Base-by-base conservation (phyloP, 2,888 invertebrate genomes). In the Erebia palarica region DNA sequence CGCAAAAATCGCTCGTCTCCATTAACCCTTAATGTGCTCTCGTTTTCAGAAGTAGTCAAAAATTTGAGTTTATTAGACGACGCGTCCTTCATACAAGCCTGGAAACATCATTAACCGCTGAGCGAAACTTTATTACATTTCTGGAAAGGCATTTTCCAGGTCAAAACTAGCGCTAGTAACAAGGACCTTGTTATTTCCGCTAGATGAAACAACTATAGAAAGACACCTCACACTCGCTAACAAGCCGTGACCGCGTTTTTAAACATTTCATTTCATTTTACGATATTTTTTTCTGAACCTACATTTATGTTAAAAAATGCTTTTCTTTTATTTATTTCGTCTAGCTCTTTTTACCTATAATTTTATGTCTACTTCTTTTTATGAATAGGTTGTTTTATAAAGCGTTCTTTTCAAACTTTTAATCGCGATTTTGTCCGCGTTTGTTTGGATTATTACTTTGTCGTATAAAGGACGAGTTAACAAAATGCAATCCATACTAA, bases 141-240 rank as follows among this genome's bases (percentile, higher is more conserved):
- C 57, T 68, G 58, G 27, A 73, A 74, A 74, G 73, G 73, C 64
- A 70, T 73, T 66, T 70, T 68, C 71, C 70, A 71, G 75, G 72
- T 59, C 76, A 73, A 70, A 70, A 64, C 70, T 74, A 36, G 53
- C 55, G 65, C 69, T 73, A 68, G 67, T 71, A 70, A 68, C 75
- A 75, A 73, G 73, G 73, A 70, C 71, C 75, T 78, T 77, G 78
- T 78, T 78, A 78, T 77, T 75, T 78, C 73, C 71, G 57, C 70
- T 53, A 53, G 70, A 72, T 73, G 71, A 74, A 70, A 71, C 70
- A 68, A 73, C 75, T 64, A 73, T 71, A 73, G 67, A 73, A 73
- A 75, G 75, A 73, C 73, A 67, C 70, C 73, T 75, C 72, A 73
- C 73, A 73, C 70, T 71, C 73, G 68, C 77, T 77, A 78, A 78